Evolutionary conservation across 2,113 vertebrate genomes (phyloP).

Genomic region (Piliocolobus tephrosceles): DNA sequence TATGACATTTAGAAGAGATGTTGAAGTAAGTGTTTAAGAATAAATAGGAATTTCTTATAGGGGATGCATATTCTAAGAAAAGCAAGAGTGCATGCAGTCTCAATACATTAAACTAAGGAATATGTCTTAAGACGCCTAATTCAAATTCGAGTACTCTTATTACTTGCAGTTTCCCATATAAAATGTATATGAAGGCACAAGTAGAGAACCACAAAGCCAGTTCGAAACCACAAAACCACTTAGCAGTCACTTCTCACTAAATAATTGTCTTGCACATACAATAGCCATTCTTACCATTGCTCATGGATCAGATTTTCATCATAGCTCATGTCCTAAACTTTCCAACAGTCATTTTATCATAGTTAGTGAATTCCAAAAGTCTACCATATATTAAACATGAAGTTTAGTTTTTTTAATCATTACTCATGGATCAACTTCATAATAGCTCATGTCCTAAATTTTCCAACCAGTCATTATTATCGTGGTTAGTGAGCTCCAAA

Average conservation of each 20-base stretch:
- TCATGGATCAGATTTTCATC: background rate
- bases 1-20: background rate
- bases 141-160: background rate
- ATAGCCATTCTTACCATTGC: background rate
- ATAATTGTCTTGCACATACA: background rate
- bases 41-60: background rate
- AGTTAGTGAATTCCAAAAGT: background rate
- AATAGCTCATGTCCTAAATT: background rate
- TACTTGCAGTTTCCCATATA: background rate
- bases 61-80: background rate
- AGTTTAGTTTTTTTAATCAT: slow-evolving; percentile 12
- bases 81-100: background rate
- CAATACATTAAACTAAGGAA: slow-evolving; percentile 39
- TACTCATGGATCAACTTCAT: background rate
- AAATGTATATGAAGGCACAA: background rate
- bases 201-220: background rate
- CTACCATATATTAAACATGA: background rate
- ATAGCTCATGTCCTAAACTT: background rate
- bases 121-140: background rate
- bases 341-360: background rate
- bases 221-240: background rate
- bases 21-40: background rate
- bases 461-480: background rate
- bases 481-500: background rate
- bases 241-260: background rate